Conservation (phyloP, 2,113 vertebrate genomes). For the Hypomesus transpacificus region DNA sequence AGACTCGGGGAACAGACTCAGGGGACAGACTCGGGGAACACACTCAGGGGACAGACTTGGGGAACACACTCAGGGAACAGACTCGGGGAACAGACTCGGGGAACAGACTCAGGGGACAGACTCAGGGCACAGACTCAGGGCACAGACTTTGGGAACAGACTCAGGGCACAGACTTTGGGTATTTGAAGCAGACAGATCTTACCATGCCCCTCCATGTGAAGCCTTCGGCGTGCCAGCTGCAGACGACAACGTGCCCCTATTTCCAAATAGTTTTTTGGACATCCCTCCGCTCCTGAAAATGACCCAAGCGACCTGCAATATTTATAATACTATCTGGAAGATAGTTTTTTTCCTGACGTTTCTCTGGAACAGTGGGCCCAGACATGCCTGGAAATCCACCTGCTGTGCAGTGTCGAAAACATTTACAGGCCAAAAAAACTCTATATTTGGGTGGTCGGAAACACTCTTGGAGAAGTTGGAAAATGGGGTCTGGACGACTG, state of each 20-base stretch:
- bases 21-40: background rate
- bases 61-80: too few species aligned
- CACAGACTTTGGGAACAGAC: background rate
- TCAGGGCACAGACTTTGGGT: too few species aligned
- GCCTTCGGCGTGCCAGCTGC: background rate
- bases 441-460: slow-evolving; percentile 35
- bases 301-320: slow-evolving; percentile 38
- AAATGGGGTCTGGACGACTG: background rate
- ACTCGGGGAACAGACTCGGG: too few species aligned
- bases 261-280: slow-evolving; percentile 4
- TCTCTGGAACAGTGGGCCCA: slow-evolving; percentile 44
- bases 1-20: background rate
- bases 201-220: slow-evolving; percentile 14
- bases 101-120: too few species aligned
- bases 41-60: too few species aligned
- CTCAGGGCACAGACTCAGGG: too few species aligned
- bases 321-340: slow-evolving; percentile 46
- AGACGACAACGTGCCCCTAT: background rate
- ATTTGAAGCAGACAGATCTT: slow-evolving; percentile 17
- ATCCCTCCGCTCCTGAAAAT: slow-evolving; percentile 21
- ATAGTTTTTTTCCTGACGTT: slow-evolving; percentile 35
- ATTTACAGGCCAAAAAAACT: slow-evolving; percentile 45
- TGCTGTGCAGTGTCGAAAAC: slow-evolving; percentile 44
- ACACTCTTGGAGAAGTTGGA: slow-evolving; percentile 11
- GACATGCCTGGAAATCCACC: slow-evolving; percentile 54